Conservation (phyloP, 2,888 invertebrate genomes). For the Tiphia femorata region DNA sequence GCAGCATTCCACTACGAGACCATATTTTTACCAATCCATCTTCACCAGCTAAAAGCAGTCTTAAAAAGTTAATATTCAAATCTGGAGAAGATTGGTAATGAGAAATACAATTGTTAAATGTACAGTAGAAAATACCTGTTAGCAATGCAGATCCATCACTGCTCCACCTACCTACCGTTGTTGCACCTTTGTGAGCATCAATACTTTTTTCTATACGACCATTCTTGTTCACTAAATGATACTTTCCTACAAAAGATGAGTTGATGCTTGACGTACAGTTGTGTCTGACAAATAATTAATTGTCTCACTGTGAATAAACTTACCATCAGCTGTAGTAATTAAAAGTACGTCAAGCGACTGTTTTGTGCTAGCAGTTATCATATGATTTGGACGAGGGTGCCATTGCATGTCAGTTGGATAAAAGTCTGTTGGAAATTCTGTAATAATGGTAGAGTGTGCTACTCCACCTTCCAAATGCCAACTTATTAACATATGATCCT, state of each 20-base stretch:
- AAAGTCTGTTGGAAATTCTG: conserved; percentile 85
- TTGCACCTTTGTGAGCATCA: conserved; percentile 93
- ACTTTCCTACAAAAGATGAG: conserved; percentile 73
- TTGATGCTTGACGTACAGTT: not conserved
- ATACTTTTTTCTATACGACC: conserved; percentile 94
- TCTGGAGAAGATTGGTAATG: not conserved
- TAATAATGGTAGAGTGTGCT: conserved; percentile 81
- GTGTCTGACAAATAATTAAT: not conserved
- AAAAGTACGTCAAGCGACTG: conserved; percentile 85
- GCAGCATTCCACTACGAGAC: conserved; percentile 94
- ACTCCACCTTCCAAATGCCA: conserved; percentile 84
- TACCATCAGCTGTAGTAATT: conserved; percentile 90
- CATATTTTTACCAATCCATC: conserved; percentile 97
- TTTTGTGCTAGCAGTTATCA: conserved; percentile 67
- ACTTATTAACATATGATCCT: conserved; percentile 89
- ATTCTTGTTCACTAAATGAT: conserved; percentile 88
- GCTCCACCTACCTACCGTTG: conserved; percentile 92
- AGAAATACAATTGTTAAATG: too few species aligned
- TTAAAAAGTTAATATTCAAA: not conserved
- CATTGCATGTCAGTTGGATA: conserved; percentile 93
- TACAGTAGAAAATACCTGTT: conserved; percentile 74
- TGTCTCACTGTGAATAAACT: conserved; percentile 58
- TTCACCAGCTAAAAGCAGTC: conserved; percentile 90
- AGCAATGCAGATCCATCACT: conserved; percentile 94
- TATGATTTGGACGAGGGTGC: conserved; percentile 78